Percentiles rank a stretch among this genome's conserved stretches.
These are phyloP conservation scores for Sebastes vulpes DNA, from an alignment of 2,797 vertebrate genomes.

Conservation along the genomic window DNA sequence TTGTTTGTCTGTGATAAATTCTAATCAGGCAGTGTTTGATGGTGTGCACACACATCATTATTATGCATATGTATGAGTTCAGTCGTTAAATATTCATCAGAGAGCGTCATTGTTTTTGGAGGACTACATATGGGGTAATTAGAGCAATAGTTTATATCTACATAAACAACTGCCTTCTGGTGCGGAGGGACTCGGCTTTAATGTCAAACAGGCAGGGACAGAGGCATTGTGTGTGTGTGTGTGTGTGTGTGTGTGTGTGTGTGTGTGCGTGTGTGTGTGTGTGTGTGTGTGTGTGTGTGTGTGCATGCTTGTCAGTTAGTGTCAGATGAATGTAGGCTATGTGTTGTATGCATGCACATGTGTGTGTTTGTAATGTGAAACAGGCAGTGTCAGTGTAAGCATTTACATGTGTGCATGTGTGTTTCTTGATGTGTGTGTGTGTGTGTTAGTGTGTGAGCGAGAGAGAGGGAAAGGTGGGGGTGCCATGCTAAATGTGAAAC, in stretches of 20 bases:
- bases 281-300: constrained; percentile 34
- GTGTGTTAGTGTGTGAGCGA: not conserved
- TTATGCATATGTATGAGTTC: constrained; percentile 50
- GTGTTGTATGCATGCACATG: constrained; percentile 45
- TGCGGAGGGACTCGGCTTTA: constrained; percentile 73
- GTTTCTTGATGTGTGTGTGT: constrained; percentile 13
- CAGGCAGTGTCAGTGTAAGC: constrained; percentile 63
- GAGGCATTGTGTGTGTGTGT: constrained; percentile 18
- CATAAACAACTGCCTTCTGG: constrained; percentile 84
- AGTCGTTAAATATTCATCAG: constrained; percentile 84
- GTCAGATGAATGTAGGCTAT: constrained; percentile 44
- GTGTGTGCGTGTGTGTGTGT: constrained; percentile 30
- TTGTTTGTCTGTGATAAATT: constrained; percentile 50
- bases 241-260: constrained; percentile 33
- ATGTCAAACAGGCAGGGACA: constrained; percentile 81
- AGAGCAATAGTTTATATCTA: constrained; percentile 83
- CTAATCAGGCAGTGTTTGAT: constrained; percentile 68
- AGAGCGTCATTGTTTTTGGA: constrained; percentile 80
- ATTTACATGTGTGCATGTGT: constrained; percentile 22
- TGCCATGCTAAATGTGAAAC: constrained; percentile 75
- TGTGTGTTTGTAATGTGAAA: constrained; percentile 71
- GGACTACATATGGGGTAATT: constrained; percentile 84
- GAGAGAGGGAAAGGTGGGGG: not conserved
- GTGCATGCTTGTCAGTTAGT: constrained; percentile 62
- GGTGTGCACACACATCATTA: constrained; percentile 46